phyloP scores from a whole-genome alignment of 2,113 vertebrate species.

The Tursiops truncatus region DNA sequence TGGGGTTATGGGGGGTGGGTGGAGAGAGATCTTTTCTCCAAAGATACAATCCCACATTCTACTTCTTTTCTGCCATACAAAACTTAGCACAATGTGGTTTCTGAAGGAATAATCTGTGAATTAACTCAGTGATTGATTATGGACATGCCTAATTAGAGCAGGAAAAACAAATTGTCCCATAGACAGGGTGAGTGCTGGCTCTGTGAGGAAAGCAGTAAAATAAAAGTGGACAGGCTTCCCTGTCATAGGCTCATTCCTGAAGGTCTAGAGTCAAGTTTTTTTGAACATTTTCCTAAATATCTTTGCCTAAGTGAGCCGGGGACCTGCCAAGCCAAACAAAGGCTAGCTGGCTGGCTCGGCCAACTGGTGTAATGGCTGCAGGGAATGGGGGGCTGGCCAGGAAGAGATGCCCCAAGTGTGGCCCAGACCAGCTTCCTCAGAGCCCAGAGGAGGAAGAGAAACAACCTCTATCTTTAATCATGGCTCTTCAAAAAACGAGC shows the following conservation, averaged over 20 bases:
- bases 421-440: constrained; percentile 32
- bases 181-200: neutral
- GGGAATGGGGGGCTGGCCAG: neutral
- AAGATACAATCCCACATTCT: neutral
- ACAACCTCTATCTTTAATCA: constrained; percentile 39
- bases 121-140: constrained; percentile 54
- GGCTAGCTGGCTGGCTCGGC: neutral
- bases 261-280: constrained; percentile 49
- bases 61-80: neutral
- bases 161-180: constrained; percentile 13
- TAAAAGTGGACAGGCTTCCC: constrained; percentile 12
- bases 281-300: constrained; percentile 48
- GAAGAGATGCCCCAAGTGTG: constrained; percentile 25
- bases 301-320: constrained; percentile 51
- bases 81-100: neutral
- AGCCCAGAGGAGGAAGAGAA: constrained; percentile 45
- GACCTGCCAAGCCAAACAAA: constrained; percentile 62
- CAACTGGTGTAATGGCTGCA: constrained; percentile 44
- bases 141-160: neutral
- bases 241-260: constrained; percentile 48
- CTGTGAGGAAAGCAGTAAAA: constrained; percentile 33
- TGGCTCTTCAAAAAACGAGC: constrained; percentile 38
- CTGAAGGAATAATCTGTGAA: constrained; percentile 1
- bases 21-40: neutral
- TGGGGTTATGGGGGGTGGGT: neutral